Conservation (phyloP, 2,888 invertebrate genomes). For the Drosophila prolongata region DNA sequence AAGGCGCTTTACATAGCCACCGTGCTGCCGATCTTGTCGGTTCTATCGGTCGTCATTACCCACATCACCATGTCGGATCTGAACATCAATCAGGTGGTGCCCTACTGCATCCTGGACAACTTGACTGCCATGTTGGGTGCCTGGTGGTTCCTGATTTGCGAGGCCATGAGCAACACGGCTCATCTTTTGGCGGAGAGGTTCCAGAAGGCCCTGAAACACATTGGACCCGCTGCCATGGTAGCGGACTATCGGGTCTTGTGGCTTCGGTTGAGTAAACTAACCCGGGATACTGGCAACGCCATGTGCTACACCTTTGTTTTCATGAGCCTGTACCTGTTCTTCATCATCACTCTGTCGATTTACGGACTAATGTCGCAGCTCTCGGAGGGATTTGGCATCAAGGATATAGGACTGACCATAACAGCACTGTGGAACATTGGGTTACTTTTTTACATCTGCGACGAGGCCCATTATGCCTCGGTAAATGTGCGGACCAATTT, state of each 20-base stretch:
- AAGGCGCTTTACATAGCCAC: conserved; percentile 87
- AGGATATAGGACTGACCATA: conserved; percentile 89
- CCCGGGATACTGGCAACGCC: conserved; percentile 88
- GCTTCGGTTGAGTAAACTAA: conserved; percentile 89
- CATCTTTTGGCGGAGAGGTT: conserved; percentile 89
- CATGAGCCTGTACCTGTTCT: conserved; percentile 88
- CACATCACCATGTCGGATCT: conserved; percentile 90
- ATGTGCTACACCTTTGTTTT: conserved; percentile 89
- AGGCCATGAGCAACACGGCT: conserved; percentile 88
- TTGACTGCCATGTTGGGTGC: conserved; percentile 89
- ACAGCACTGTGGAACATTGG: conserved; percentile 88
- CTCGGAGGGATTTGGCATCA: conserved; percentile 89
- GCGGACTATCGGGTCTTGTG: conserved; percentile 90
- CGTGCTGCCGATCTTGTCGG: conserved; percentile 87
- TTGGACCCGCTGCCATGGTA: conserved; percentile 89
- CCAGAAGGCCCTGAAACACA: conserved; percentile 88
- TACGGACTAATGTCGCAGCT: conserved; percentile 90
- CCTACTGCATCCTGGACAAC: conserved; percentile 89
- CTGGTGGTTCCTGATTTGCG: conserved; percentile 89
- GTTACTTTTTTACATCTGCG: conserved; percentile 89
- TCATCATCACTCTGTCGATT: conserved; percentile 90
- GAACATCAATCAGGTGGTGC: conserved; percentile 87
- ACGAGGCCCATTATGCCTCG: conserved; percentile 90
- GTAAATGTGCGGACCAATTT: conserved; percentile 90
- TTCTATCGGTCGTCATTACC: conserved; percentile 88